Percentiles rank a stretch among this genome's conserved stretches.
Evolutionary conservation across 2,888 invertebrate genomes (phyloP).

Genomic region (Yponomeuta sedellus): DNA sequence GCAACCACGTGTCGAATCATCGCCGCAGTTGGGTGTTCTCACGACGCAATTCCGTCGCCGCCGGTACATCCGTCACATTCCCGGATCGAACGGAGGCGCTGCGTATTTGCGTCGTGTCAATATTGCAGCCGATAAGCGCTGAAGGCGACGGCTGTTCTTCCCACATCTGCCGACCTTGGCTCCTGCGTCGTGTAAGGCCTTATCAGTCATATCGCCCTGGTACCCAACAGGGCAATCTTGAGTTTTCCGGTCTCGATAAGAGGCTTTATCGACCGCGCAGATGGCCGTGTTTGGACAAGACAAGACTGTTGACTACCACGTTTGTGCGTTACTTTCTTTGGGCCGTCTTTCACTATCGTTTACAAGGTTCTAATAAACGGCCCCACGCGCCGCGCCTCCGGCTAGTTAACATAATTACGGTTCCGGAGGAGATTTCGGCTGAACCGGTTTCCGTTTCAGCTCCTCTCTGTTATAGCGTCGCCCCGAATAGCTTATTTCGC

Average conservation of each 20-base stretch:
- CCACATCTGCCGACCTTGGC: slow-evolving; percentile 75
- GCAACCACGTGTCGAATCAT: slow-evolving; percentile 54
- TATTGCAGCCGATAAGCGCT: slow-evolving; percentile 62
- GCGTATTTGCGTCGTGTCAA: slow-evolving; percentile 67
- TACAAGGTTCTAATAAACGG: slow-evolving; percentile 37
- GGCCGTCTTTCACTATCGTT: slow-evolving; percentile 50
- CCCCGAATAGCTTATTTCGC: slow-evolving; percentile 54
- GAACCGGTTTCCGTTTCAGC: slow-evolving; percentile 46
- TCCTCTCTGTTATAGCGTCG: slow-evolving; percentile 44
- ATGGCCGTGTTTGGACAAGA: slow-evolving; percentile 28
- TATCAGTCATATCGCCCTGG: slow-evolving; percentile 66
- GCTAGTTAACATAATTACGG: slow-evolving; percentile 64
- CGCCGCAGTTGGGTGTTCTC: slow-evolving; percentile 45
- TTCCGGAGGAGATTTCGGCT: slow-evolving; percentile 42
- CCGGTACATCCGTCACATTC: slow-evolving; percentile 49
- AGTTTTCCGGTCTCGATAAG: slow-evolving; percentile 67
- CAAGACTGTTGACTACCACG: not conserved
- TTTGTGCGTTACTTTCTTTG: slow-evolving; percentile 7
- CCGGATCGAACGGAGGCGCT: slow-evolving; percentile 32
- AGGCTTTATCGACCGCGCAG: slow-evolving; percentile 39
- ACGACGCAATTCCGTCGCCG: slow-evolving; percentile 55
- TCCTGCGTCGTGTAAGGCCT: slow-evolving; percentile 63
- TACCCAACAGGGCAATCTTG: slow-evolving; percentile 51
- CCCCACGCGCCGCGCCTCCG: slow-evolving; percentile 37
- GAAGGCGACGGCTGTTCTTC: slow-evolving; percentile 66